Evolutionary conservation across 37 sponge, comb jelly and placozoan genomes (phyloP).

Genomic region (Diacarnus erythraeanus): DNA sequence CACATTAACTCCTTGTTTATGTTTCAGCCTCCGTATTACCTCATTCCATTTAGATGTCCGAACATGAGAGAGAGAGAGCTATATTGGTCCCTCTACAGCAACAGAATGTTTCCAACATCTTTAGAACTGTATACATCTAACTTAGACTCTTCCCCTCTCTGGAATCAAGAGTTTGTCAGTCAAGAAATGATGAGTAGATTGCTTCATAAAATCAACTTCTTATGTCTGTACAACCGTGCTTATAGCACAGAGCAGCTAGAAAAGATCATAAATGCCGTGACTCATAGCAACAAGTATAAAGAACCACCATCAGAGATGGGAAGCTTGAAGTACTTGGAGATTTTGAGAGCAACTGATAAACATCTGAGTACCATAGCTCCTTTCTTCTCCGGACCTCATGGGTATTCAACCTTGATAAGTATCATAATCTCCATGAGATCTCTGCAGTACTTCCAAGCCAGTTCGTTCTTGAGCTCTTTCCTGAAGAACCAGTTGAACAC

Average conservation of each 20-base stretch:
- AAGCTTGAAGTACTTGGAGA: neutral
- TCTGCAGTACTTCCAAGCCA: neutral
- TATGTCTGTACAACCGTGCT: neutral
- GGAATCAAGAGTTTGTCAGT: constrained; percentile 6
- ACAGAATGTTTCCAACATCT: neutral
- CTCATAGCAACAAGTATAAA: constrained; percentile 4
- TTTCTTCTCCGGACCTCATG: neutral
- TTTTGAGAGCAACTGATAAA: neutral
- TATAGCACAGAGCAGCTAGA: neutral
- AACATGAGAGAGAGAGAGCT: neutral
- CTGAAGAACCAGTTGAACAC: constrained; percentile 1
- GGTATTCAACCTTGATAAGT: neutral
- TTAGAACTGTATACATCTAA: neutral
- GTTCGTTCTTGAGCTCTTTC: neutral
- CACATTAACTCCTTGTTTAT: constrained; percentile 23
- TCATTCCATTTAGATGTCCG: constrained; percentile 25
- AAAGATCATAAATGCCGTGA: neutral
- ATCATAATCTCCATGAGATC: constrained; percentile 3
- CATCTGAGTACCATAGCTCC: neutral
- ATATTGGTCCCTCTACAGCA: neutral
- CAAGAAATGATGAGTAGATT: neutral
- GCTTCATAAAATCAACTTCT: neutral
- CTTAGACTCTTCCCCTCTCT: neutral
- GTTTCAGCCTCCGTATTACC: constrained; percentile 10
- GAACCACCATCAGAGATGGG: neutral